A percentile compares a stretch with the other conserved stretches of the same genome.
Evolutionary conservation across 2,797 vertebrate genomes (phyloP).

Genomic region (Enteromius radiatus): DNA sequence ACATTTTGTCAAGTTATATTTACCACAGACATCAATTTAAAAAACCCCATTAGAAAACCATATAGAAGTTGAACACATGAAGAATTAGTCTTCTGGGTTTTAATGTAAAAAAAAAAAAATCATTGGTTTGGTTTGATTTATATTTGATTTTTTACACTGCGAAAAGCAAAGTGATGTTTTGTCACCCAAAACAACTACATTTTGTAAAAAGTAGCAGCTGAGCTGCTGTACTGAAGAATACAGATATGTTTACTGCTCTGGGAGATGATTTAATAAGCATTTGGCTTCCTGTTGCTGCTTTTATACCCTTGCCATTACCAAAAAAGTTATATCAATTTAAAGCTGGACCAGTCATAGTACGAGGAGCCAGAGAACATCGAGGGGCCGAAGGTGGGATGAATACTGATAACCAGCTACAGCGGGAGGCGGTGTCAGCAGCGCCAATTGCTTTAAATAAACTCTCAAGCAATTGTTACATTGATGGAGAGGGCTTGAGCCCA

Average conservation of each 20-base stretch:
- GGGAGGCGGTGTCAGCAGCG: conserved; percentile 68
- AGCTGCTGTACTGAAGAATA: background rate
- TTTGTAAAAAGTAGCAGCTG: background rate
- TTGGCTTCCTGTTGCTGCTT: conserved; percentile 19
- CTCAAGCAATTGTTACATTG: conserved; percentile 80
- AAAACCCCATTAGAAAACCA: background rate
- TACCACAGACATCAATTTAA: background rate
- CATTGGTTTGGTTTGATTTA: background rate
- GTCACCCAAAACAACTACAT: background rate
- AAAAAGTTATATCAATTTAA: background rate
- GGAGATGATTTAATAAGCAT: background rate
- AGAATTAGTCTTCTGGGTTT: background rate
- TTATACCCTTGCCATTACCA: background rate
- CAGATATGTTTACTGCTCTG: background rate
- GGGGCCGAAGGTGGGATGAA: conserved; percentile 5
- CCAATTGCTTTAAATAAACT: conserved; percentile 89
- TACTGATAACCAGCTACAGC: conserved; percentile 66
- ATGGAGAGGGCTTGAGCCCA: conserved; percentile 82
- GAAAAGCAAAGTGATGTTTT: background rate
- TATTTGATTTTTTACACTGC: background rate
- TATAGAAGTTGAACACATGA: background rate
- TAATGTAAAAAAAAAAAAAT: background rate
- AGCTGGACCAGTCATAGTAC: conserved; percentile 28
- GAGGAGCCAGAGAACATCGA: conserved; percentile 48
- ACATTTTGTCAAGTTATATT: background rate